These are phyloP conservation scores for Eueremaeus valkanovi DNA, from an alignment of 2,888 invertebrate species.

Conservation along the genomic window DNA sequence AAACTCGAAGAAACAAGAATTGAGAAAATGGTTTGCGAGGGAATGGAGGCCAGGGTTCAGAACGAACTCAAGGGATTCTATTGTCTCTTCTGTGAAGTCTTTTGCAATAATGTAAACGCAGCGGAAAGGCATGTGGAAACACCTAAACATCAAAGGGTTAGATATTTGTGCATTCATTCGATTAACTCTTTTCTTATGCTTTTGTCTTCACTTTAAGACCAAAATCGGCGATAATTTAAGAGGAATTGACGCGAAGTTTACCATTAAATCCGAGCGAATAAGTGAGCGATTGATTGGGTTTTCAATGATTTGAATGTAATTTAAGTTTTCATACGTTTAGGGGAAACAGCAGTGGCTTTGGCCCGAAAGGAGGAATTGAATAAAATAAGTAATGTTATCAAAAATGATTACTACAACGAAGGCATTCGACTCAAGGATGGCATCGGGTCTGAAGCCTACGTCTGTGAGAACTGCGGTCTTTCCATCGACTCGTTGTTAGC, in stretches of 20 bases:
- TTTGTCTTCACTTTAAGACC: not conserved
- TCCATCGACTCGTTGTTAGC: not conserved
- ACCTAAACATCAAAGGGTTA: conserved; percentile 23
- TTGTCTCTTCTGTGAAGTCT: conserved; percentile 19
- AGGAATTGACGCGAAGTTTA: conserved; percentile 16
- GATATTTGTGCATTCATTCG: not conserved
- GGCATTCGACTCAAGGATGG: conserved; percentile 22
- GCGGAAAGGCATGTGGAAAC: conserved; percentile 2
- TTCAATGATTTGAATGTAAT: not conserved
- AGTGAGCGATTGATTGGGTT: not conserved
- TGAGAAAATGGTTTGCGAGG: not conserved
- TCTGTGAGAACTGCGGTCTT: conserved; percentile 23
- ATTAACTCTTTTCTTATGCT: too few species aligned
- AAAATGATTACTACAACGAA: conserved; percentile 17
- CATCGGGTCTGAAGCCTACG: conserved; percentile 11
- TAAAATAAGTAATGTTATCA: not conserved
- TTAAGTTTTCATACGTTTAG: not conserved
- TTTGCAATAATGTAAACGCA: not conserved
- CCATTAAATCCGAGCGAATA: not conserved
- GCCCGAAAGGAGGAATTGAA: conserved; percentile 13
- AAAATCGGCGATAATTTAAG: conserved; percentile 13
- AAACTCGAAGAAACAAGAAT: not conserved
- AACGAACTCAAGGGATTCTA: not conserved
- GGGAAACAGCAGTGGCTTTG: not conserved
- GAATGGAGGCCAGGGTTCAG: not conserved